Percentiles rank a stretch among this genome's conserved stretches.
phyloP scores from a whole-genome alignment of 1,140 invertebrate genomes.

The Diabrotica virgifera region DNA sequence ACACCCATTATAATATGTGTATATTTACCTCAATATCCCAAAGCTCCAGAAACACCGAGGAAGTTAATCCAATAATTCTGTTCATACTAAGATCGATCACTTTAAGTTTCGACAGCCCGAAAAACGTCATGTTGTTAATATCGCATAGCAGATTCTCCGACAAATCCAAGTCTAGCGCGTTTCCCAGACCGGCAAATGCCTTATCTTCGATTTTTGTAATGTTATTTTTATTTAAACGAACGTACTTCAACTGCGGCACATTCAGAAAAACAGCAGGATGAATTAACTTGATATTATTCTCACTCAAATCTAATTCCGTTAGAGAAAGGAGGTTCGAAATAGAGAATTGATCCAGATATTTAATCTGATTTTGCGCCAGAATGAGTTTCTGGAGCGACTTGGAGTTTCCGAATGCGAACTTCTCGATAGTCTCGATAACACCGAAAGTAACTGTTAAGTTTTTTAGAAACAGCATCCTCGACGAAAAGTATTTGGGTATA shows the following conservation, averaged over 20 bases:
- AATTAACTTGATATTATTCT: slow-evolving; percentile 6
- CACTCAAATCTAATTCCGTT: slow-evolving; percentile 4
- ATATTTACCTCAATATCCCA: slow-evolving; percentile 18
- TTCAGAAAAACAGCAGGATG: neutral
- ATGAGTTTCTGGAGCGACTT: slow-evolving; percentile 8
- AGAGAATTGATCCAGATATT: slow-evolving; percentile 12
- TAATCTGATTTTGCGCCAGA: slow-evolving; percentile 14
- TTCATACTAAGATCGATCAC: slow-evolving; percentile 15
- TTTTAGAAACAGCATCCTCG: slow-evolving; percentile 6
- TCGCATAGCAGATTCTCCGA: slow-evolving; percentile 14
- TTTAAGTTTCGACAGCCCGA: slow-evolving; percentile 17
- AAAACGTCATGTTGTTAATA: slow-evolving; percentile 18
- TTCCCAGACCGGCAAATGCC: slow-evolving; percentile 7
- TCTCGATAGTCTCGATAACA: slow-evolving; percentile 2
- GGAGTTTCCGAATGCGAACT: slow-evolving; percentile 14
- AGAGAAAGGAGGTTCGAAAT: slow-evolving; percentile 4
- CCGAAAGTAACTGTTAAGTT: slow-evolving; percentile 11
- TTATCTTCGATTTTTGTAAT: slow-evolving; percentile 12
- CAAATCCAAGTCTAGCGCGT: slow-evolving; percentile 15
- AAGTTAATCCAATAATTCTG: slow-evolving; percentile 9
- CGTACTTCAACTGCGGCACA: slow-evolving; percentile 8
- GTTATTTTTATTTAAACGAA: slow-evolving; percentile 14
- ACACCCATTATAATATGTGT: too few species aligned
- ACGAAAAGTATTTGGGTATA: neutral
- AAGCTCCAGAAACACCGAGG: slow-evolving; percentile 12